Conservation (phyloP, 2,113 vertebrate genomes). For the Camarhynchus parvulus region DNA sequence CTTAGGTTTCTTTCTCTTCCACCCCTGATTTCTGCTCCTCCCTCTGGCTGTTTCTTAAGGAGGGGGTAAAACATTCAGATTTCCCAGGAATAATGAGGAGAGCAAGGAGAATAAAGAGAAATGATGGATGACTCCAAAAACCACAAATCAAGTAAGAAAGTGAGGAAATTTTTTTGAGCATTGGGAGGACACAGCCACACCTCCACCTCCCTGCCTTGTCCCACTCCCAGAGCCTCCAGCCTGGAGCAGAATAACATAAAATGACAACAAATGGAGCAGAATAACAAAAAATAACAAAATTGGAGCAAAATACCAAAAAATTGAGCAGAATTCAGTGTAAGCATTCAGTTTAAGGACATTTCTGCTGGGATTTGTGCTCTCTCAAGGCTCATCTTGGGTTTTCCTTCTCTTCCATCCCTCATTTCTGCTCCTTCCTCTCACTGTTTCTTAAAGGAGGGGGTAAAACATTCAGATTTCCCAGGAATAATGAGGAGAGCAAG, state of each 20-base stretch:
- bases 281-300: too few species aligned
- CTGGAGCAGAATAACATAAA: not conserved
- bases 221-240: not conserved
- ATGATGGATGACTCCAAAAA: not conserved
- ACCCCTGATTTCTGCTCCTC: too few species aligned
- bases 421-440: not conserved
- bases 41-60: not conserved
- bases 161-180: not conserved
- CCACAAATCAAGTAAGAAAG: not conserved
- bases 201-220: rapidly evolving
- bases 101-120: too few species aligned
- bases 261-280: too few species aligned
- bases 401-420: too few species aligned
- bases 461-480: not conserved
- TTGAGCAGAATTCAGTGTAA: too few species aligned
- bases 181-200: not conserved
- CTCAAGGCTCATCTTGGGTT: too few species aligned
- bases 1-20: too few species aligned
- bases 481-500: rapidly evolving
- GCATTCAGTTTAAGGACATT: not conserved
- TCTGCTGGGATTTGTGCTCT: too few species aligned
- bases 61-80: not conserved
- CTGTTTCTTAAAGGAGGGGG: not conserved
- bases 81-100: too few species aligned
- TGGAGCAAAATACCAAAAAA: too few species aligned